These are phyloP conservation scores for Archilochus colubris DNA, from an alignment of 2,113 vertebrate species.

Conservation along the genomic window DNA sequence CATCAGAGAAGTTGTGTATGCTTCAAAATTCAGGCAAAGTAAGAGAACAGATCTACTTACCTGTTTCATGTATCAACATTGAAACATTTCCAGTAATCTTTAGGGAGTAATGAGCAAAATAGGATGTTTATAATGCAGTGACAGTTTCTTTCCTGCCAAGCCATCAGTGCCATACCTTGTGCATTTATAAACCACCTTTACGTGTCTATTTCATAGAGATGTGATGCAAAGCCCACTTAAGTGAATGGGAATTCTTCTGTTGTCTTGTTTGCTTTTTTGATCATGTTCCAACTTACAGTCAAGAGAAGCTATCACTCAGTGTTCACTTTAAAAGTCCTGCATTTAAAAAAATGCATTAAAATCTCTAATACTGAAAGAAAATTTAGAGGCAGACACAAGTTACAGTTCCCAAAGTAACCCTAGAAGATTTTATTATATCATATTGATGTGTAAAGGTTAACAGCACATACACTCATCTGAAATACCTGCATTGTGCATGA, in stretches of 20 bases:
- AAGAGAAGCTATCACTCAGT: background rate
- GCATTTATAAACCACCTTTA: background rate
- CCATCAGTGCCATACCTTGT: background rate
- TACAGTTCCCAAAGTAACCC: background rate
- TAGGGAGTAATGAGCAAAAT: background rate
- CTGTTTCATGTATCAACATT: background rate
- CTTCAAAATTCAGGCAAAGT: background rate
- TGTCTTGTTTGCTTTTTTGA: background rate
- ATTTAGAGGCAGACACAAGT: background rate
- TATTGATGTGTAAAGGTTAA: background rate
- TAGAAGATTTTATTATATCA: background rate
- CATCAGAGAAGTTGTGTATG: background rate
- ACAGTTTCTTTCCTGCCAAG: background rate
- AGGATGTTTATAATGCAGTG: background rate
- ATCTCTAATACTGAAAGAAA: background rate
- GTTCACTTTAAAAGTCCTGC: background rate
- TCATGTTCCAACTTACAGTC: background rate
- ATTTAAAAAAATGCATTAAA: background rate
- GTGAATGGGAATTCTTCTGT: background rate
- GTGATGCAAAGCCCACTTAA: background rate
- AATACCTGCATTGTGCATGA: background rate
- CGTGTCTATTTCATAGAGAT: background rate
- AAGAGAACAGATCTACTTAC: background rate
- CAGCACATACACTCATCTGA: background rate
- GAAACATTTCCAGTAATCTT: background rate